Evolutionary conservation across 2,888 invertebrate genomes (phyloP), one percentile per base, ranked within the genome.

Genomic region (Rotaria magnacalcarata): DNA sequence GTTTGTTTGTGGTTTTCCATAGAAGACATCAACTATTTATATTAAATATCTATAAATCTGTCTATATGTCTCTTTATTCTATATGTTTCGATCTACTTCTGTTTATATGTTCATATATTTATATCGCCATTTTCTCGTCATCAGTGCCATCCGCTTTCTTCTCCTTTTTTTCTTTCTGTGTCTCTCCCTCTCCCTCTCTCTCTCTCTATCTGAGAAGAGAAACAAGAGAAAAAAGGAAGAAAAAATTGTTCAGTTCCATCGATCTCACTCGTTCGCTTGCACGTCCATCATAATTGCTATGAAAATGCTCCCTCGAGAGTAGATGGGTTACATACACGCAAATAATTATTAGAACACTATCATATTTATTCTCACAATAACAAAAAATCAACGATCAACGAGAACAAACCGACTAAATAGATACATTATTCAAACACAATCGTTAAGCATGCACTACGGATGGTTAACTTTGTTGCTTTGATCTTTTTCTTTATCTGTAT

Each of bases 281-380:
- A 34, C 34, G 67, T 27, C 34, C 27, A 67, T 67, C 67, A 67
- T 67, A 67, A 67, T 67, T 67, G 67, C 5, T 34, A 67, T 67
- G 34, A 67, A 67, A 67, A 67, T 67, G 67, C 19, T 67, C 67
- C 67, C 67, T 67, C 67, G 67, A 67, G 14, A 67, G 67, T 67
- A 34, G 34, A 67, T 67, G 67, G 34, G 34, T 67, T 67, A 67
- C 67, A 67, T 34, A 34, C 67, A 34, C 67, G 67, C 34, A 67
- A 67, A 67, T 67, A 34, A 67, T 27, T 67, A 34, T 67, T 67
- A 67, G 67, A 19, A 19, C 19, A 67, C 67, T 19, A 27, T 67
- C 34, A 67, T 24, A 67, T 67, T 6, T 6, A 19, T 19, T 19
- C 14, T 67, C 34, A 54, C 10, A 34, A 50, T 34, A 67, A 67